Evolutionary conservation across 2,113 vertebrate species (phyloP).

Genomic region (Thunnus thynnus): DNA sequence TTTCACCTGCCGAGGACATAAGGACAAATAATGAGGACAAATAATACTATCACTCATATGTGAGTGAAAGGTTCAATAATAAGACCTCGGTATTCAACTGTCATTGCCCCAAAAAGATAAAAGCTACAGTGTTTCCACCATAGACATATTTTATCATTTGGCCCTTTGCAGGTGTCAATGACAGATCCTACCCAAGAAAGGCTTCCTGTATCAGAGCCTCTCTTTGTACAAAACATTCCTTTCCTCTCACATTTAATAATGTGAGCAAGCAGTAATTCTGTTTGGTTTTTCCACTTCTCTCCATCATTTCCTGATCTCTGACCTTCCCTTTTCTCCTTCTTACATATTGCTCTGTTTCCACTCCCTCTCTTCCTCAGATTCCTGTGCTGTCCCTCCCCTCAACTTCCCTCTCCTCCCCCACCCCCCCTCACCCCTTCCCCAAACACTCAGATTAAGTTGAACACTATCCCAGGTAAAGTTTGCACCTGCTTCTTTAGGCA

Average conservation of each 20-base stretch:
- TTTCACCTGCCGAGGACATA: background rate
- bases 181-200: conserved; percentile 46
- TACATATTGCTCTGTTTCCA: conserved; percentile 49
- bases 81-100: background rate
- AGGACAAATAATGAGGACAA: background rate
- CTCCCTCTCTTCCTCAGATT: conserved; percentile 57
- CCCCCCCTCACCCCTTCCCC: conserved; percentile 47
- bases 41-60: background rate
- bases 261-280: conserved; percentile 62
- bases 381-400: conserved; percentile 63
- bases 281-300: conserved; percentile 33
- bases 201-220: conserved; percentile 88
- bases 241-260: conserved; percentile 40
- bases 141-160: conserved; percentile 63
- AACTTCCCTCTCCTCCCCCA: conserved; percentile 46
- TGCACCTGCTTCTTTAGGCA: conserved; percentile 70
- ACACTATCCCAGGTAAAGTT: conserved; percentile 82
- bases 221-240: conserved; percentile 85
- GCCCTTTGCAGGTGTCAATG: conserved; percentile 44
- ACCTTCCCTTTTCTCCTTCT: conserved; percentile 51
- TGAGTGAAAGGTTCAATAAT: background rate
- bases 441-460: conserved; percentile 84
- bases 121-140: conserved; percentile 49
- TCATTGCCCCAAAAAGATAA: conserved; percentile 20
- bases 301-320: conserved; percentile 55